A percentile compares a stretch with the other conserved stretches of the same genome.
Conservation (phyloP, 2,797 vertebrate genomes). For the Sebastes cheni region DNA sequence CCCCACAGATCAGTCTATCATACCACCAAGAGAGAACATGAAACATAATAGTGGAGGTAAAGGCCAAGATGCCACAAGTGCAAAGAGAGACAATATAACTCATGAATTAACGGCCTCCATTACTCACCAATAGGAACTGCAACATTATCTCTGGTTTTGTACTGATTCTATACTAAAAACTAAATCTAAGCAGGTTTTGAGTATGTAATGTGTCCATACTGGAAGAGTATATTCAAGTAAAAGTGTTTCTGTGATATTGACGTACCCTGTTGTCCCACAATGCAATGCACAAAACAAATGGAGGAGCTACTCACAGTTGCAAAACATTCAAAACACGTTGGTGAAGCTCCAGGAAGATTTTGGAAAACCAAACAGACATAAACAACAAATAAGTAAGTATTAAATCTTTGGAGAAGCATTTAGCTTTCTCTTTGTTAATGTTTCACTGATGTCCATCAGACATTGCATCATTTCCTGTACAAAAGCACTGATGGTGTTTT, state of each 20-base stretch:
- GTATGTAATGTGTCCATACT: background rate
- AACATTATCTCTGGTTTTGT: background rate
- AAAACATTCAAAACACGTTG: background rate
- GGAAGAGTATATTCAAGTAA: background rate
- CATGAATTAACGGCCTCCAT: background rate
- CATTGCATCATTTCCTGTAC: background rate
- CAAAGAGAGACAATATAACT: background rate
- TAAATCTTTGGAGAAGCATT: background rate
- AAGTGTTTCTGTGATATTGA: background rate
- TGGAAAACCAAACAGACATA: background rate
- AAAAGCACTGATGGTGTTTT: background rate
- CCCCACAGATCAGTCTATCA: background rate
- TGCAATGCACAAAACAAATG: background rate
- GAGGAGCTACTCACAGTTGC: background rate
- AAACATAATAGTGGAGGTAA: background rate
- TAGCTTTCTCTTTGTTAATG: background rate
- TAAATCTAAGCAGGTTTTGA: background rate
- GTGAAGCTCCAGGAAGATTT: background rate
- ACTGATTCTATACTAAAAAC: background rate
- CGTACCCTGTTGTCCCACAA: background rate
- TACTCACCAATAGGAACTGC: background rate
- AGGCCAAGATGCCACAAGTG: background rate
- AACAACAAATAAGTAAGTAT: background rate
- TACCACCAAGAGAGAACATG: conserved; percentile 3
- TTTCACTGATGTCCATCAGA: background rate